Evolutionary conservation across 2,888 invertebrate species (phyloP).

Genomic region (Eupithecia subfuscata): DNA sequence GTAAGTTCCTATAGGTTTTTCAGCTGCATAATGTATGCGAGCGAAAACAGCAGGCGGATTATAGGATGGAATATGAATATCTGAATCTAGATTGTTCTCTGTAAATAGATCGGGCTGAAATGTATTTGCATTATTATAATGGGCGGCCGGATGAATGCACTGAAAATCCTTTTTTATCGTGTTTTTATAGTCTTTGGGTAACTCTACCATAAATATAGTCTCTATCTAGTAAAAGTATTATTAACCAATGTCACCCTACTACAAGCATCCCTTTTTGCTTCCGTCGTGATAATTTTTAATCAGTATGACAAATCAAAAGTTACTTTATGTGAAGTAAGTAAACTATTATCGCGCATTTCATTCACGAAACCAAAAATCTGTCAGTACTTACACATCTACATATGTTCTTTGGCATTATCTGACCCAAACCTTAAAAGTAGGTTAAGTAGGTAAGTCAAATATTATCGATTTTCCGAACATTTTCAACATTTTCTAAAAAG

Average conservation of each 20-base stretch:
- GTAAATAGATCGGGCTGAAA: constrained; percentile 23
- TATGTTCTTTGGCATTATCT: not conserved
- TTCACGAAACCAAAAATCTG: not conserved
- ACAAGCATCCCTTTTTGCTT: not conserved
- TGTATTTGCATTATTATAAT: constrained; percentile 13
- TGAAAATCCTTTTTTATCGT: not conserved
- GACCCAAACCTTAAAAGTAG: not conserved
- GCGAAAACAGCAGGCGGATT: constrained; percentile 50
- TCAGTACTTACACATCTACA: not conserved
- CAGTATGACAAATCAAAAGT: too few species aligned
- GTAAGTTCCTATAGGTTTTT: constrained; percentile 32
- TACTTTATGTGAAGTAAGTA: too few species aligned
- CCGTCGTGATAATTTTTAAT: not conserved
- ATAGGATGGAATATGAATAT: constrained; percentile 52
- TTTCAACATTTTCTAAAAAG: not conserved
- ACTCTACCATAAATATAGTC: not conserved
- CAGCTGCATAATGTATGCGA: constrained; percentile 68
- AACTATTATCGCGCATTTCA: not conserved
- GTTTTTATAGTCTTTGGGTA: not conserved
- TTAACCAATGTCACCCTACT: not conserved
- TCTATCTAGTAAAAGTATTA: not conserved
- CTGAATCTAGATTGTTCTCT: constrained; percentile 42
- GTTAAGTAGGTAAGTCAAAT: not conserved
- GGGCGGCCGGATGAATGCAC: not conserved
- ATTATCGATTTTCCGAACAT: not conserved